Conservation (phyloP, 30 jellyfish, hydroid and myxozoan species). For the Morbakka virulenta region DNA sequence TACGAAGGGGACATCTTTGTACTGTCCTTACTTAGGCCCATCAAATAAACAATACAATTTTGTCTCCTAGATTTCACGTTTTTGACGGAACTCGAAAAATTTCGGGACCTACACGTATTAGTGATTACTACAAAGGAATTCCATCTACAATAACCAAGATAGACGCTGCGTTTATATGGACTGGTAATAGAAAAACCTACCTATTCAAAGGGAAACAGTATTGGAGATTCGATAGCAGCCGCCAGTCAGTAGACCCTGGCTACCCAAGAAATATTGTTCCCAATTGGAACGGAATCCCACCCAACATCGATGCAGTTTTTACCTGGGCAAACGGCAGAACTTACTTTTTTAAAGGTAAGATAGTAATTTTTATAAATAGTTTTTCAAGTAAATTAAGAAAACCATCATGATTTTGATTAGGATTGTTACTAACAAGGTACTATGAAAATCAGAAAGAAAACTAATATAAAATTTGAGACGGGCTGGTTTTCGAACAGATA, state of each 20-base stretch:
- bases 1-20: no score
- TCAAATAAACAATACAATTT: no score
- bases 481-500: no score
- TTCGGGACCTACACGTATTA: neutral
- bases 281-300: conserved; percentile 87
- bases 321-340: conserved; percentile 83
- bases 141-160: conserved; percentile 15
- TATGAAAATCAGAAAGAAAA: no score
- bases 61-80: neutral
- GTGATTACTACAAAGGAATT: conserved; percentile 12
- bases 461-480: no score
- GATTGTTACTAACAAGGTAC: no score
- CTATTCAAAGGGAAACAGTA: conserved; percentile 51
- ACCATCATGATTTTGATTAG: no score
- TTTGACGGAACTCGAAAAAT: neutral
- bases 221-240: conserved; percentile 55
- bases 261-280: conserved; percentile 50
- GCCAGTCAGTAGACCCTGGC: conserved; percentile 27
- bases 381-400: no score
- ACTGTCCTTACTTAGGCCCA: no score
- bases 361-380: conserved; percentile 27
- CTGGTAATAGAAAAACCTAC: conserved; percentile 60
- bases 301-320: conserved; percentile 66
- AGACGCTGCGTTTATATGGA: conserved; percentile 72
- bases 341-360: conserved; percentile 79